These are phyloP conservation scores for Dascyllus trimaculatus DNA, from an alignment of 2,113 vertebrate species.

Conservation along the genomic window DNA sequence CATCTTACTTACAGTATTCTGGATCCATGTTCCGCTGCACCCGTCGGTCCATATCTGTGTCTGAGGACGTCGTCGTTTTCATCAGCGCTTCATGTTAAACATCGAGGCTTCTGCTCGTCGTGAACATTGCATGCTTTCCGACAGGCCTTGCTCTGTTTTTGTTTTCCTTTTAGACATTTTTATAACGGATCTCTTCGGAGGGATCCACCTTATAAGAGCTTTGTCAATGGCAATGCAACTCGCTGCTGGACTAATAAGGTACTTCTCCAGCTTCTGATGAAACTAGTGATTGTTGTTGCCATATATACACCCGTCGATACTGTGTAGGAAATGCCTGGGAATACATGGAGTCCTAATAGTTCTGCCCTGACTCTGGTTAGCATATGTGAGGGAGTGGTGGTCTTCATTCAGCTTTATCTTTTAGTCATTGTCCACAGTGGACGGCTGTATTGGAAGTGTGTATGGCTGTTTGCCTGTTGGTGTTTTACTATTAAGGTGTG, in stretches of 20 bases:
- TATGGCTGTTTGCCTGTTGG: constrained; percentile 57
- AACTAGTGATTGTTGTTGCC: constrained; percentile 68
- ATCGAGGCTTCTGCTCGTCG: constrained; percentile 31
- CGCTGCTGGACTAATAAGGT: constrained; percentile 58
- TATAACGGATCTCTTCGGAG: constrained; percentile 22
- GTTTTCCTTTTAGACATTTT: constrained; percentile 34
- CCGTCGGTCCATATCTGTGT: constrained; percentile 28
- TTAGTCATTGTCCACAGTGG: constrained; percentile 63
- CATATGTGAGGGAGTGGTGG: constrained; percentile 30
- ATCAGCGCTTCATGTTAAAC: constrained; percentile 28
- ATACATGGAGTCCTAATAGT: constrained; percentile 53
- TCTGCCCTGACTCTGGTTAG: constrained; percentile 61
- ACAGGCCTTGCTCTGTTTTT: constrained; percentile 23
- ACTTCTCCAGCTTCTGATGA: constrained; percentile 65
- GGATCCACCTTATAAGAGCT: constrained; percentile 55
- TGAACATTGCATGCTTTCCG: constrained; percentile 59
- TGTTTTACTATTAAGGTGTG: constrained; percentile 57
- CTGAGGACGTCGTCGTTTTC: not conserved
- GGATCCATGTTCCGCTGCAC: constrained; percentile 49
- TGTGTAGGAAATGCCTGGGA: constrained; percentile 74
- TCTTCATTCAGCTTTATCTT: constrained; percentile 61
- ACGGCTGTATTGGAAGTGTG: constrained; percentile 56
- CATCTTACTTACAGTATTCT: constrained; percentile 52
- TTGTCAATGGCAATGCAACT: constrained; percentile 58
- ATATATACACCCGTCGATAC: constrained; percentile 72